phyloP scores from a whole-genome alignment of 2,797 vertebrate species.

The Etheostoma perlongum region DNA sequence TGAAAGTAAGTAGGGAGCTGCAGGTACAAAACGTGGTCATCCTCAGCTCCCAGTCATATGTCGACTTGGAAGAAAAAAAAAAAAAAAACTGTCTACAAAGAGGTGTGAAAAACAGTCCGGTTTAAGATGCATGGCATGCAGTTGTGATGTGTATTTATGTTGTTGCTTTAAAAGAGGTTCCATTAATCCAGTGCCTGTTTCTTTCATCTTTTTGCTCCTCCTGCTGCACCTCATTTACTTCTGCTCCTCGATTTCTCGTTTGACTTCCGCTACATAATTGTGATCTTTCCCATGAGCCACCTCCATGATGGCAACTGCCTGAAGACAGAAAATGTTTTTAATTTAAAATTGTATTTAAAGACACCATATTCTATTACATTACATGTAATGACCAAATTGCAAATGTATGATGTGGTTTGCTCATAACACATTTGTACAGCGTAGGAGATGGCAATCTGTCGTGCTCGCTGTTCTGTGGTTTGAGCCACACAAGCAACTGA shows the following conservation, averaged over 20 bases:
- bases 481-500: neutral
- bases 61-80: neutral
- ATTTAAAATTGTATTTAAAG: neutral
- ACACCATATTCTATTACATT: neutral
- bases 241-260: slow-evolving; percentile 91
- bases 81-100: slow-evolving; percentile 21
- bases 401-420: neutral
- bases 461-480: neutral
- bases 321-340: slow-evolving; percentile 47
- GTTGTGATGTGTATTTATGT: slow-evolving; percentile 37
- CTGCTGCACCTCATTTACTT: slow-evolving; percentile 62
- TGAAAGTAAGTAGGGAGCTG: slow-evolving; percentile 21
- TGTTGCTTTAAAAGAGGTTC: slow-evolving; percentile 46
- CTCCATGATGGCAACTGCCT: slow-evolving; percentile 97
- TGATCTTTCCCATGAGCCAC: slow-evolving; percentile 97
- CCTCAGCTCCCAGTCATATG: slow-evolving; percentile 20
- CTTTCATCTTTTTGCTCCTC: slow-evolving; percentile 12
- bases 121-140: slow-evolving; percentile 76
- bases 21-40: slow-evolving; percentile 37
- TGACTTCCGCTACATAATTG: slow-evolving; percentile 94
- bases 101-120: slow-evolving; percentile 46
- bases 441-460: neutral
- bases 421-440: neutral
- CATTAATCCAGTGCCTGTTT: slow-evolving; percentile 1
- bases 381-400: neutral